Evolutionary conservation across 2,113 vertebrate species (phyloP), one percentile per base, ranked within the genome.

Genomic region (Percopsis transmontana): DNA sequence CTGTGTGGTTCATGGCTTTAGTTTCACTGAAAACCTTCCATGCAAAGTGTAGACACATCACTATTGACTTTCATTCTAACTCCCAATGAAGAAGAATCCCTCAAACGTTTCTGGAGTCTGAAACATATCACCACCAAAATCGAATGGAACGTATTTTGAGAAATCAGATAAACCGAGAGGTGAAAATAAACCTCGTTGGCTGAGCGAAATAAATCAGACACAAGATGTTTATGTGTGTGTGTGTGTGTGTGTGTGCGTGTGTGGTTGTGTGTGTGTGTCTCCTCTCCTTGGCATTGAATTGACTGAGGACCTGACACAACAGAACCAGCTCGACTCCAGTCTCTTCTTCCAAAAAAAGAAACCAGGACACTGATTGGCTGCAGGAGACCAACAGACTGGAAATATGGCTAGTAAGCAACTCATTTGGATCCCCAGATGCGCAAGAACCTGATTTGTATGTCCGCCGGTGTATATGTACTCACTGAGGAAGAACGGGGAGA

Each of bases 281-380:
- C 77, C 97, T 96, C 93, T 94, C 88, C 58, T 89, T 85, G 3
- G 69, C 50, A 16, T 91, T 81, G 66, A 94, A 96, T 87, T 91
- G 92, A 68, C 85, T 64, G 60, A 97, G 89, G 27, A 89, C 87
- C 74, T 88, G 85, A 66, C 95, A 76, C 42, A 98, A 92, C 79
- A 82, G 91, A 68, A 76, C 0, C 6, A 97, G 71, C 6, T 68
- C 67, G 80, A 97, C 81, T 56, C 86, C 88, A 23, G 96, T 96
- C 64, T 95, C 95, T 88, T 98, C 96, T 91, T 96, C 95, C 75
- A 94, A 90, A 86, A 98, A 97, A 86, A 97, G 90, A 89, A 97
- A 91, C 95, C 96, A 98, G 0, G 92, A 94, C 61, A 92, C 92
- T 51, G 92, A 93, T 58, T 69, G 90, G 77, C 93, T 86, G 27